These are phyloP conservation scores for Anas capensis DNA, from an alignment of 2,797 vertebrate genomes.

Conservation along the genomic window DNA sequence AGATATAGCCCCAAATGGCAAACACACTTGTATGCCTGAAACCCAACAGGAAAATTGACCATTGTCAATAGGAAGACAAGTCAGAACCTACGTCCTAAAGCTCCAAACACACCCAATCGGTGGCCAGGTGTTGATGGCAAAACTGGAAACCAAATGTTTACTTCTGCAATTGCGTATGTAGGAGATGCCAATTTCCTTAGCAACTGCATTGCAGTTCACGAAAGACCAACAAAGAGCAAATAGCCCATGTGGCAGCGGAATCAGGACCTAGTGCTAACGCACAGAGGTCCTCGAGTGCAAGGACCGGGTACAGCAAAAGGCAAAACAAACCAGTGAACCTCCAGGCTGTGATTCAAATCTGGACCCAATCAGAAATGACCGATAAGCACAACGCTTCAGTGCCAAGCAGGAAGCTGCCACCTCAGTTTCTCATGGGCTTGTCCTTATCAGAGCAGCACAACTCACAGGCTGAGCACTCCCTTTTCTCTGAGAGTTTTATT, in stretches of 20 bases:
- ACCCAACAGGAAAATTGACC: constrained; percentile 2
- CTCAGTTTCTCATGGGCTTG: background rate
- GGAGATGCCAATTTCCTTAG: constrained; percentile 69
- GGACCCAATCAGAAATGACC: background rate
- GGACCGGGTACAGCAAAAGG: background rate
- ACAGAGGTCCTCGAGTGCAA: constrained; percentile 1
- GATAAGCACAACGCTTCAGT: background rate
- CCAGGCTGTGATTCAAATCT: background rate
- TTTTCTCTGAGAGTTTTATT: background rate
- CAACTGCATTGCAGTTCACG: constrained; percentile 64
- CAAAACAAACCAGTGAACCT: background rate
- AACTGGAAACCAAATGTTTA: constrained; percentile 64
- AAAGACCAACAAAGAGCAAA: constrained; percentile 60
- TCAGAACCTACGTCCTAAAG: constrained; percentile 70
- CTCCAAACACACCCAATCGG: constrained; percentile 72
- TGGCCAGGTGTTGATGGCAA: constrained; percentile 62
- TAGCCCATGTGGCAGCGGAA: constrained; percentile 43
- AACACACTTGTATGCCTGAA: background rate
- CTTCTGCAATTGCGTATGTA: constrained; percentile 69
- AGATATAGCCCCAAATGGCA: background rate
- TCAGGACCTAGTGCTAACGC: constrained; percentile 33
- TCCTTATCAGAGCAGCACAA: background rate
- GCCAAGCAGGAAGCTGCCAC: background rate
- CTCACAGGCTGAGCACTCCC: background rate
- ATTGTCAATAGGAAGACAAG: constrained; percentile 51